Evolutionary conservation across 2,888 invertebrate species (phyloP).

Genomic region (Mycogona germanica): DNA sequence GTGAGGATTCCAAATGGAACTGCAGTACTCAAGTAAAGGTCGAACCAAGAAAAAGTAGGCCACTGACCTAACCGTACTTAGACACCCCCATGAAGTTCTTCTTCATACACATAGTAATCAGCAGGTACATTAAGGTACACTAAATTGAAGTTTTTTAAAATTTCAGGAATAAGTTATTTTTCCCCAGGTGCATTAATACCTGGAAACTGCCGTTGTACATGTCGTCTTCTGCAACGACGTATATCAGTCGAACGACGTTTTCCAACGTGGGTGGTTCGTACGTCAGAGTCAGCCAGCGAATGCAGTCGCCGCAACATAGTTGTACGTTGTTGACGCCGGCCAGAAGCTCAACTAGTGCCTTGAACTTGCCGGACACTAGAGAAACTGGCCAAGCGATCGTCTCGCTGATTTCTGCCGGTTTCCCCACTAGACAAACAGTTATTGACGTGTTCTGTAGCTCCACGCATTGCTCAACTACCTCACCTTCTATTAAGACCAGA

Average conservation of each 20-base stretch:
- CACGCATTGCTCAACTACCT: neutral
- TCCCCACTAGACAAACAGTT: too few species aligned
- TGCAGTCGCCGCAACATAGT: neutral
- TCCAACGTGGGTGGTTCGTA: neutral
- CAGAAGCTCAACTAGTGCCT: slow-evolving; percentile 4
- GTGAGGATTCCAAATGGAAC: too few species aligned
- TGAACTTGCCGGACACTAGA: slow-evolving; percentile 2
- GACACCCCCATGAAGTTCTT: too few species aligned
- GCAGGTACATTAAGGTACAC: too few species aligned
- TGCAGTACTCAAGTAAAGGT: too few species aligned
- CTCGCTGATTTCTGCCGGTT: neutral
- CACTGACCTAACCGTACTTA: too few species aligned
- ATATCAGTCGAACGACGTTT: slow-evolving; percentile 7
- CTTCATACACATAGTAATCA: too few species aligned
- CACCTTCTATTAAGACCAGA: slow-evolving; percentile 11
- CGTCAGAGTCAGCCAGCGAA: neutral
- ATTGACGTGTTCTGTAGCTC: too few species aligned
- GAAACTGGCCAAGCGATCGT: slow-evolving; percentile 3
- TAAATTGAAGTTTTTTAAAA: too few species aligned
- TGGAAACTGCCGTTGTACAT: slow-evolving; percentile 50
- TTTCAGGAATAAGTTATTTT: too few species aligned
- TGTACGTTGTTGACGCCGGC: neutral
- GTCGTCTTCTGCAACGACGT: slow-evolving; percentile 6
- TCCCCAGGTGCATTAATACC: slow-evolving; percentile 48
- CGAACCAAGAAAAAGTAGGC: too few species aligned